Percentiles rank a stretch among this genome's conserved stretches.
Evolutionary conservation across 2,888 invertebrate genomes (phyloP).

Genomic region (Nomada ruficornis): DNA sequence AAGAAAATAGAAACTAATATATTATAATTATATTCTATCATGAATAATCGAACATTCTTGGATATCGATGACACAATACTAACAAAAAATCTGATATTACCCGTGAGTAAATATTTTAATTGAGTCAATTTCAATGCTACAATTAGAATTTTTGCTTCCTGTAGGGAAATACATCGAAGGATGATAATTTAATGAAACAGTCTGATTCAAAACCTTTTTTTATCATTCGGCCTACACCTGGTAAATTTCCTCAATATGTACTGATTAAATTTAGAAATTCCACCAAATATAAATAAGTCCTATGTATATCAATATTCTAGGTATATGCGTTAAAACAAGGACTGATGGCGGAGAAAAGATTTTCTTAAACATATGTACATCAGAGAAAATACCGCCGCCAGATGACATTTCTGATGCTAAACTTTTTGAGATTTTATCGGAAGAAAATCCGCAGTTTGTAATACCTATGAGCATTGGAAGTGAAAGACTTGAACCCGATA

Average conservation of each 20-base stretch:
- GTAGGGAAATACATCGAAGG: slow-evolving; percentile 22
- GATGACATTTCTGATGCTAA: slow-evolving; percentile 87
- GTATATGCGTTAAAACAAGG: slow-evolving; percentile 91
- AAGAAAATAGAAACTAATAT: not conserved
- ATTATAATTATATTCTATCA: slow-evolving; percentile 1
- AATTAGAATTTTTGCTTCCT: not conserved
- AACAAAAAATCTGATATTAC: slow-evolving; percentile 85
- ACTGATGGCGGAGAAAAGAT: slow-evolving; percentile 88
- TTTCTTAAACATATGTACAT: slow-evolving; percentile 94
- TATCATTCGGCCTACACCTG: slow-evolving; percentile 89
- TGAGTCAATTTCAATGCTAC: not conserved
- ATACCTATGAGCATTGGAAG: slow-evolving; percentile 97
- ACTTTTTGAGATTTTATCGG: slow-evolving; percentile 83
- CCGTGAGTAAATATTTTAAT: slow-evolving; percentile 78
- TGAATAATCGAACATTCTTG: slow-evolving; percentile 80
- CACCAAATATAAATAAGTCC: not conserved
- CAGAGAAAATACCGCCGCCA: slow-evolving; percentile 90
- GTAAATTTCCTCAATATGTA: slow-evolving; percentile 83
- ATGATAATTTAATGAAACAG: slow-evolving; percentile 85
- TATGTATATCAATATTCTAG: slow-evolving; percentile 83
- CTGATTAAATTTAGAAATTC: not conserved
- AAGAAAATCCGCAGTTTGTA: slow-evolving; percentile 90
- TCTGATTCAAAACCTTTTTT: slow-evolving; percentile 85
- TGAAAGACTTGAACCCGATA: slow-evolving; percentile 91
- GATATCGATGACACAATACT: slow-evolving; percentile 87